Evolutionary conservation across 1,140 invertebrate species (phyloP).

Genomic region (Tetragnatha versicolor): DNA sequence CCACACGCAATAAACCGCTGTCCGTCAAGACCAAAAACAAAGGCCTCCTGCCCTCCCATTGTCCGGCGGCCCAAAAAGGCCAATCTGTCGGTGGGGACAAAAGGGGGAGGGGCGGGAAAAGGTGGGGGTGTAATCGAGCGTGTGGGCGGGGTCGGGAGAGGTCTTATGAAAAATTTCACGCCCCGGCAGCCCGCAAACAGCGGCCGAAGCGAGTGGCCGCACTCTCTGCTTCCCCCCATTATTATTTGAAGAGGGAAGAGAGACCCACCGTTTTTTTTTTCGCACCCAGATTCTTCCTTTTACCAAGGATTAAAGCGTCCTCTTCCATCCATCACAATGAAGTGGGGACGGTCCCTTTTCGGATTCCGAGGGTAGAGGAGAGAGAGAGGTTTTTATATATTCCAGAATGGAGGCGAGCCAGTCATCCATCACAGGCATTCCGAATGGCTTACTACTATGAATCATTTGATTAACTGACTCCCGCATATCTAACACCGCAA

Average conservation of each 20-base stretch:
- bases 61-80: background rate
- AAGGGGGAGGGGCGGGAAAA: conserved; percentile 21
- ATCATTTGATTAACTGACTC: conserved; percentile 43
- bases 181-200: conserved; percentile 24
- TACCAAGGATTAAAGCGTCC: conserved; percentile 39
- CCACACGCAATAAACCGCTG: no score
- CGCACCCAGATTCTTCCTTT: background rate
- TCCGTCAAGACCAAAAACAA: no score
- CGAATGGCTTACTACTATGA: conserved; percentile 33
- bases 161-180: conserved; percentile 46
- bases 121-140: conserved; percentile 34
- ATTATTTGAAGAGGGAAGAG: conserved; percentile 9
- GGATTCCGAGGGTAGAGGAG: no score
- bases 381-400: no score
- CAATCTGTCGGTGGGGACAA: background rate
- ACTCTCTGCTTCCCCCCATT: background rate
- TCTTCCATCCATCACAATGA: conserved; percentile 46
- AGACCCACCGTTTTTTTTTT: background rate
- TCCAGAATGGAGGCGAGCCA: no score
- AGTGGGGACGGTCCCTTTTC: no score
- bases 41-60: background rate
- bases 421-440: conserved; percentile 38
- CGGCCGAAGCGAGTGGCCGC: conserved; percentile 9
- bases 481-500: conserved; percentile 28
- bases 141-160: conserved; percentile 31